These are phyloP conservation scores for Otus scops DNA, from an alignment of 2,797 vertebrate genomes.

Conservation along the genomic window DNA sequence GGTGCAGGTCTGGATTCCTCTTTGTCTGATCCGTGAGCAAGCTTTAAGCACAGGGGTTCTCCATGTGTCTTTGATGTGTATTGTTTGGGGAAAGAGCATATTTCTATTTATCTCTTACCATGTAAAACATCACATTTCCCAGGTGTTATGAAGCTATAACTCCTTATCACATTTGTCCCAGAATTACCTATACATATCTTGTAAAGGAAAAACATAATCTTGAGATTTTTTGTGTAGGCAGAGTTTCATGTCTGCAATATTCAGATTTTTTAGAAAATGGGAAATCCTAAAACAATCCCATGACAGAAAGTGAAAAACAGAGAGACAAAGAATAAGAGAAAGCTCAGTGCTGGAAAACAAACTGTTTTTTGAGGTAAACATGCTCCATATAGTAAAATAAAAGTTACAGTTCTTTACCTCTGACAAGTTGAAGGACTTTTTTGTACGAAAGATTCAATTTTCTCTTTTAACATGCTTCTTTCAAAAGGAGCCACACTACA, in stretches of 20 bases:
- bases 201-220: background rate
- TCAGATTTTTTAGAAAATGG: background rate
- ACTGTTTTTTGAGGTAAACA: background rate
- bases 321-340: background rate
- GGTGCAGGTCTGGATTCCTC: background rate
- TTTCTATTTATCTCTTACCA: background rate
- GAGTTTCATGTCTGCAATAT: background rate
- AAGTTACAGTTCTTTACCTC: background rate
- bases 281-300: background rate
- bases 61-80: fast-evolving
- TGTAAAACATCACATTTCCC: background rate
- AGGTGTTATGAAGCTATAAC: background rate
- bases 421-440: background rate
- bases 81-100: background rate
- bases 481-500: background rate
- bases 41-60: background rate
- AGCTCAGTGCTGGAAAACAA: background rate
- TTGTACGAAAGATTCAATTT: background rate
- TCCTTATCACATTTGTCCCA: background rate
- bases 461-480: background rate
- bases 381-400: background rate
- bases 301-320: background rate
- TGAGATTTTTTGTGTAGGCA: background rate
- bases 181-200: background rate
- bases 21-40: fast-evolving